Conservation (phyloP, 2,113 vertebrate genomes). For the Rhinoptilus africanus region DNA sequence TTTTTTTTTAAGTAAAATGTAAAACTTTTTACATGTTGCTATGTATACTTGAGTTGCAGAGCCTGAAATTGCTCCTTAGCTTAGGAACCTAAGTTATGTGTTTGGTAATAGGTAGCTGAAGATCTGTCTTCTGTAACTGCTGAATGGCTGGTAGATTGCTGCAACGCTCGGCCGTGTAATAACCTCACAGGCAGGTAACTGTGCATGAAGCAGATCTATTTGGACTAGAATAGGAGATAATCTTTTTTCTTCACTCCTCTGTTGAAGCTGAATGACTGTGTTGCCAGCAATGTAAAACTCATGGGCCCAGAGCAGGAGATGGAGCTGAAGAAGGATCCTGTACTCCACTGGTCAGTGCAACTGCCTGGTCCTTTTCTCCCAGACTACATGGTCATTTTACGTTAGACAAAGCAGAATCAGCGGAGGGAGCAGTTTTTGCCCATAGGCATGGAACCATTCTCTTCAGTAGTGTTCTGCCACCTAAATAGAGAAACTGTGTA, state of each 20-base stretch:
- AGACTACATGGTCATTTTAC: fast-evolving
- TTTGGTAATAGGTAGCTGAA: not conserved
- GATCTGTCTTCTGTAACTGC: not conserved
- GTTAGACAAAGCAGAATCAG: not conserved
- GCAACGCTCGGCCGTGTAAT: fast-evolving
- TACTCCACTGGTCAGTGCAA: not conserved
- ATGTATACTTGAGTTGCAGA: not conserved
- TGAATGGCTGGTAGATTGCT: not conserved
- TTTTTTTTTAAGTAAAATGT: not conserved
- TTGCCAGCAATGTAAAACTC: not conserved
- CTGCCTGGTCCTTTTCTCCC: not conserved
- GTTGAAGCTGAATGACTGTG: fast-evolving
- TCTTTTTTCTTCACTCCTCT: not conserved
- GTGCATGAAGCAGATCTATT: not conserved
- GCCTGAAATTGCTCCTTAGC: not conserved
- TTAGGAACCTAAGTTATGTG: not conserved
- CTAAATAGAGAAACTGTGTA: not conserved
- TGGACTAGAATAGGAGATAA: not conserved
- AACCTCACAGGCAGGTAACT: not conserved
- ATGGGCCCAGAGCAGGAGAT: fast-evolving
- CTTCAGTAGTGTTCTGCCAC: not conserved
- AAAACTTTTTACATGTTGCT: not conserved
- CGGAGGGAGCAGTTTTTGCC: not conserved
- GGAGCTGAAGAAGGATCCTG: not conserved
- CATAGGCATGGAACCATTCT: not conserved